Percentiles rank a stretch among this genome's conserved stretches.
These are phyloP conservation scores for Cercopithecus mona DNA, from an alignment of 2,113 vertebrate species.

Conservation along the genomic window DNA sequence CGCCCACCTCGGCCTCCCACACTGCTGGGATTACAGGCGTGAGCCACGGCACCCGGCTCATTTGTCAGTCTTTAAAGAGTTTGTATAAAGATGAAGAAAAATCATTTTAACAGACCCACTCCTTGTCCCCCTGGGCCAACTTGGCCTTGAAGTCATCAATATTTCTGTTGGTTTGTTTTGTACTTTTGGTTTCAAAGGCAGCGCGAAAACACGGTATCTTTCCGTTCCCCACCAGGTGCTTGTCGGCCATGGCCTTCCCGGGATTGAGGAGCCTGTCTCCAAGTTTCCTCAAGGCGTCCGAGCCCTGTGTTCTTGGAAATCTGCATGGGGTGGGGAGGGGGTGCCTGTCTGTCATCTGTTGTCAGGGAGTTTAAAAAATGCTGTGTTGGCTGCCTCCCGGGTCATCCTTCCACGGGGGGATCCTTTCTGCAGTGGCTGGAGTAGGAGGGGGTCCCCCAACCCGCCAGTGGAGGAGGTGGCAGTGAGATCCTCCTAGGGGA, in stretches of 20 bases:
- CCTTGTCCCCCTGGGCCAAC: accelerated
- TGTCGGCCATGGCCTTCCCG: background rate
- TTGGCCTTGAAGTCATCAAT: accelerated
- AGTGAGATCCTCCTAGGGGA: accelerated
- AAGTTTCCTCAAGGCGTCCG: accelerated
- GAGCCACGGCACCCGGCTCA: accelerated
- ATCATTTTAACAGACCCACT: accelerated
- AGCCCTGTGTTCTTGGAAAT: background rate
- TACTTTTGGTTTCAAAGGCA: background rate
- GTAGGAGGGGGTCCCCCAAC: background rate
- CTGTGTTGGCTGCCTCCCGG: accelerated
- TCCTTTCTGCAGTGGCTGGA: accelerated
- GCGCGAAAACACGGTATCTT: accelerated
- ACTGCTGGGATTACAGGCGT: too few species aligned
- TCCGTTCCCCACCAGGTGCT: accelerated
- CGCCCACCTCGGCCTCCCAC: too few species aligned
- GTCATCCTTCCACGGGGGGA: accelerated
- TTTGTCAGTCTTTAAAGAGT: background rate
- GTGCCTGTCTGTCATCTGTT: background rate
- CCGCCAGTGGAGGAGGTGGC: accelerated
- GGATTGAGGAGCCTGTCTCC: too few species aligned
- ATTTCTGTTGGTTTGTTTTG: accelerated
- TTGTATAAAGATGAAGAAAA: background rate
- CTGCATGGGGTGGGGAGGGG: background rate
- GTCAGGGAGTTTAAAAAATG: background rate